Evolutionary conservation across 2,797 vertebrate species (phyloP), one percentile per base, ranked within the genome.

Genomic region (Allenopithecus nigroviridis): DNA sequence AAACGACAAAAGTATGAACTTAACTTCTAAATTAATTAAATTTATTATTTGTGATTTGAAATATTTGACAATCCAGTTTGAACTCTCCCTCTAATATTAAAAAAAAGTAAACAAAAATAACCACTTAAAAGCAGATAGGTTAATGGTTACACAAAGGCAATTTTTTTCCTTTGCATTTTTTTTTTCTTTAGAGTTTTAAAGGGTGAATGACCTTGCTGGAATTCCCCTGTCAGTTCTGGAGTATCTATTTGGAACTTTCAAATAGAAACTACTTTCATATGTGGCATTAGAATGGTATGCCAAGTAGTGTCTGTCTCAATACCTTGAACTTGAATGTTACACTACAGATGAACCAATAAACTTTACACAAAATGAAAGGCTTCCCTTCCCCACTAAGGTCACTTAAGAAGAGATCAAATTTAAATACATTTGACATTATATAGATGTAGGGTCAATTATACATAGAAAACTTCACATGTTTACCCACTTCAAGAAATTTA

Each of bases 181-280:
- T 57, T 84, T 53, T 46, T 22, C 76, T 95, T 95, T 88, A 16
- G 96, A 75, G 92, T 95, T 94, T 85, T 81, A 95, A 89, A 76
- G 87, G 89, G 85, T 95, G 83, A 97, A 14, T 94, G 96, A 95
- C 96, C 95, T 96, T 94, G 85, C 84, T 96, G 97, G 97, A 98
- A 98, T 97, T 98, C 96, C 97, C 98, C 97, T 85, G 21, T 86
- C 72, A 41, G 96, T 21, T 80, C 91, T 81, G 84, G 64, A 97
- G 95, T 97, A 78, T 96, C 94, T 97, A 36, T 75, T 61, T 94
- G 92, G 78, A 91, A 97, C 72, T 93, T 97, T 78, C 95, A 94
- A 89, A 96, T 5, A 96, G 97, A 98, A 97, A 97, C 93, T 89
- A 28, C 75, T 79, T 53, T 97, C 96, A 97, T 91, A 74, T 96